A percentile compares a stretch with the other conserved stretches of the same genome.
phyloP scores from a whole-genome alignment of 2,113 vertebrate species.

The Eidolon helvum region DNA sequence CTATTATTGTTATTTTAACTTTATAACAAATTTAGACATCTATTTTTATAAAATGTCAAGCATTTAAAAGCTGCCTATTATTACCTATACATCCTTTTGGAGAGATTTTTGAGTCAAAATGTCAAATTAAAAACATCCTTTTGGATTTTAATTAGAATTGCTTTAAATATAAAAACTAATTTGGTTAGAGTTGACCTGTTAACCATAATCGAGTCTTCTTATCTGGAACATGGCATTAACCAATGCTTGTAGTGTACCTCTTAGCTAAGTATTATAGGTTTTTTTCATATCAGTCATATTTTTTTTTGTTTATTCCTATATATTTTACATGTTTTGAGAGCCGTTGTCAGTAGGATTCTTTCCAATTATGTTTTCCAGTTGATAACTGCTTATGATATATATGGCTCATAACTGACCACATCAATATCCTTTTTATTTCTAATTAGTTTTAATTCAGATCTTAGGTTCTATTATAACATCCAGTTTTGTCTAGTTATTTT shows the following conservation, averaged over 20 bases:
- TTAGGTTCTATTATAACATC: neutral
- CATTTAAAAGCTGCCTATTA: neutral
- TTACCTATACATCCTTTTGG: neutral
- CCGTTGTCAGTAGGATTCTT: neutral
- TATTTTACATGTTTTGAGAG: neutral
- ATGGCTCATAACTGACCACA: neutral
- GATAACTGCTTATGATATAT: neutral
- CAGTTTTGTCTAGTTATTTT: neutral
- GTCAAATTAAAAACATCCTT: neutral
- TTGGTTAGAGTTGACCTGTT: neutral
- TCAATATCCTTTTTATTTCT: neutral
- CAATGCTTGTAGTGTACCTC: neutral
- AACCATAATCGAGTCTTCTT: neutral
- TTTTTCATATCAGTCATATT: neutral
- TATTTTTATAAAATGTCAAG: neutral
- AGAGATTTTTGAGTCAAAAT: slow-evolving; percentile 34
- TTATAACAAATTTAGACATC: neutral
- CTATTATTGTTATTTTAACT: neutral
- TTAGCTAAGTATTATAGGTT: neutral
- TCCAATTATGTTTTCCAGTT: neutral
- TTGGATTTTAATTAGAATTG: neutral
- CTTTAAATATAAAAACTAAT: slow-evolving; percentile 24
- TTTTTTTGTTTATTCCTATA: neutral
- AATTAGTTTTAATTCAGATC: neutral
- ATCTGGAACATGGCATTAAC: neutral